These are phyloP conservation scores for Pandion haliaetus DNA, from an alignment of 2,113 vertebrate genomes.

Conservation along the genomic window DNA sequence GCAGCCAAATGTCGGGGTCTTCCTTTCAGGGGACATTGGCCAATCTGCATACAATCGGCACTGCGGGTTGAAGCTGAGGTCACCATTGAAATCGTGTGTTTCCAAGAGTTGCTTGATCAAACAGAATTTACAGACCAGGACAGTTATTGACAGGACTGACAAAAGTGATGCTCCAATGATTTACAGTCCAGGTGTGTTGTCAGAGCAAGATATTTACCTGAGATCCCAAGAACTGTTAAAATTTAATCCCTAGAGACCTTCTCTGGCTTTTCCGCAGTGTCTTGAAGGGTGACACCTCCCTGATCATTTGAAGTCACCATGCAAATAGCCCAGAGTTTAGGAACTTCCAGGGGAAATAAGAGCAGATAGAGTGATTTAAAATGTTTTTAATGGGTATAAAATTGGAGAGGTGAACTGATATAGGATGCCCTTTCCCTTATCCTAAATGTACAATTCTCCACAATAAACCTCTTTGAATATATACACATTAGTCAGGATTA, in stretches of 20 bases:
- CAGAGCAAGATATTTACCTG: slow-evolving; percentile 56
- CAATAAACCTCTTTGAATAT: slow-evolving; percentile 31
- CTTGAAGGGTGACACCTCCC: background rate
- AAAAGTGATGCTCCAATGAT: slow-evolving; percentile 68
- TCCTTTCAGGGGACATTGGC: background rate
- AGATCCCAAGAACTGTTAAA: slow-evolving; percentile 53
- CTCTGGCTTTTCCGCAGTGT: background rate
- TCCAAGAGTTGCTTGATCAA: slow-evolving; percentile 51
- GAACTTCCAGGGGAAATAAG: background rate
- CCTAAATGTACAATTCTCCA: background rate
- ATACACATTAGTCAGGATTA: slow-evolving; percentile 66
- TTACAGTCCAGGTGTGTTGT: slow-evolving; percentile 75
- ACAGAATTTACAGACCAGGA: slow-evolving; percentile 47
- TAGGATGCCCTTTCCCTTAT: slow-evolving; percentile 20
- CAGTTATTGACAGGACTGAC: slow-evolving; percentile 63
- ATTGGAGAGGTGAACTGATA: slow-evolving; percentile 43
- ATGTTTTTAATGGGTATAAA: slow-evolving; percentile 27
- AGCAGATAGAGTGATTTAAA: background rate
- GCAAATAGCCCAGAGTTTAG: background rate
- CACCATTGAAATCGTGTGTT: background rate
- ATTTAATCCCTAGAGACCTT: slow-evolving; percentile 42
- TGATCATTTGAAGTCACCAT: background rate
- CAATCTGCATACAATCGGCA: slow-evolving; percentile 48
- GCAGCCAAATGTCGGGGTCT: slow-evolving; percentile 1
- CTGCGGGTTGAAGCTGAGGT: slow-evolving; percentile 65